Evolutionary conservation across 2,797 vertebrate genomes (phyloP).

Genomic region (Enteromius radiatus): DNA sequence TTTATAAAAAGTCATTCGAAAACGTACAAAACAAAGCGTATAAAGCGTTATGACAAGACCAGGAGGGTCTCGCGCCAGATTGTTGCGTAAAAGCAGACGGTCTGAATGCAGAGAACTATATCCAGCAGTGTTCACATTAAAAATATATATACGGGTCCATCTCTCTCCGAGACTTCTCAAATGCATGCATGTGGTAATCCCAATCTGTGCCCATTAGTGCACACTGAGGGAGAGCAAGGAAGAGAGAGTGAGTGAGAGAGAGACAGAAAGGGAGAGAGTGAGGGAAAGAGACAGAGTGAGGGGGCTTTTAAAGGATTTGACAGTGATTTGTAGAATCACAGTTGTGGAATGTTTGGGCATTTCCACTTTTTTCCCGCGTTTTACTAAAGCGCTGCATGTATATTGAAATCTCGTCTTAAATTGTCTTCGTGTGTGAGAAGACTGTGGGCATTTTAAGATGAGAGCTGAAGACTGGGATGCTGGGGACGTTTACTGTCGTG

Average conservation of each 20-base stretch:
- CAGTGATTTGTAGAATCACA: conserved; percentile 80
- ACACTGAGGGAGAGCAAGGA: conserved; percentile 58
- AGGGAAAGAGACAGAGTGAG: conserved; percentile 59
- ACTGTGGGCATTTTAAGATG: conserved; percentile 31
- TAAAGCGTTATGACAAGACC: not conserved
- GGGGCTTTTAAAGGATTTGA: conserved; percentile 80
- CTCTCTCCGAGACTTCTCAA: conserved; percentile 69
- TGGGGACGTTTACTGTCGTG: not conserved
- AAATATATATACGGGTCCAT: conserved; percentile 54
- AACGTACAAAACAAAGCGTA: not conserved
- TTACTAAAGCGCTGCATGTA: conserved; percentile 52
- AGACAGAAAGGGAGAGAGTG: conserved; percentile 61
- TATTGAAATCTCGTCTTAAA: not conserved
- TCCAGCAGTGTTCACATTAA: conserved; percentile 44
- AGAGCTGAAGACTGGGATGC: conserved; percentile 26
- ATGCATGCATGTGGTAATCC: conserved; percentile 81
- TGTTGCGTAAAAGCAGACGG: conserved; percentile 24
- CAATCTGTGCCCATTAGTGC: conserved; percentile 82
- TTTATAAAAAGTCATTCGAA: conserved; percentile 14
- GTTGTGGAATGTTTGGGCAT: conserved; percentile 72
- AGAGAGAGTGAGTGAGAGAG: conserved; percentile 55
- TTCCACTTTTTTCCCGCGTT: conserved; percentile 66
- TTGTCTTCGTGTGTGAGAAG: conserved; percentile 8
- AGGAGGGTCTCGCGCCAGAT: not conserved
- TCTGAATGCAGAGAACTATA: conserved; percentile 15